phyloP scores from a whole-genome alignment of 2,113 vertebrate species.

The Mola mola region DNA sequence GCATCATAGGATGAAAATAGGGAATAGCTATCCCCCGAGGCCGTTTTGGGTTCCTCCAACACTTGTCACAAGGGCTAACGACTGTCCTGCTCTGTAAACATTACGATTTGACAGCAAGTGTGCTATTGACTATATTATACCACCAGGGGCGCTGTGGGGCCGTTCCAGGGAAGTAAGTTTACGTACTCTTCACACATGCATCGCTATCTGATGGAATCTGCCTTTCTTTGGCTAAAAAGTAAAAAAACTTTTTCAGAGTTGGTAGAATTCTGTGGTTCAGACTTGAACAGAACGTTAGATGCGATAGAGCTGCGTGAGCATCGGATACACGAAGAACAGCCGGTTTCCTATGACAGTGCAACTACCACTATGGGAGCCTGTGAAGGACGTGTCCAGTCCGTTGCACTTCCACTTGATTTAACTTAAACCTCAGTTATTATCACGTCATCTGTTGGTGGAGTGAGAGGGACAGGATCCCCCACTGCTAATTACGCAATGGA shows the following conservation, averaged over 20 bases:
- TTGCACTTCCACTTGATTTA: conserved; percentile 13
- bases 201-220: no score
- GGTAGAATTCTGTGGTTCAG: no score
- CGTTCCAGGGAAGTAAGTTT: not conserved
- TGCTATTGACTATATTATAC: no score
- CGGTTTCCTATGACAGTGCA: conserved; percentile 27
- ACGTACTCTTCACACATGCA: no score
- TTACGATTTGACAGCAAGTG: conserved; percentile 3
- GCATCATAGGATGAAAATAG: conserved; percentile 47
- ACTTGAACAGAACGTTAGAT: no score
- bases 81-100: conserved; percentile 18
- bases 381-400: conserved; percentile 16
- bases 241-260: no score
- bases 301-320: conserved; percentile 2
- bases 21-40: conserved; percentile 33
- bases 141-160: not conserved
- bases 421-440: conserved; percentile 13
- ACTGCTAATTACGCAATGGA: not conserved
- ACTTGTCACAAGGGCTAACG: conserved; percentile 23
- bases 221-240: no score
- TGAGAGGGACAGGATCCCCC: not conserved
- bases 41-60: conserved; percentile 14
- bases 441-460: conserved; percentile 13
- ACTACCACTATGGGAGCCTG: conserved; percentile 29
- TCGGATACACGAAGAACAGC: conserved; percentile 1